Conservation (phyloP, 2,797 vertebrate genomes). For the Oryzias sinensis region DNA sequence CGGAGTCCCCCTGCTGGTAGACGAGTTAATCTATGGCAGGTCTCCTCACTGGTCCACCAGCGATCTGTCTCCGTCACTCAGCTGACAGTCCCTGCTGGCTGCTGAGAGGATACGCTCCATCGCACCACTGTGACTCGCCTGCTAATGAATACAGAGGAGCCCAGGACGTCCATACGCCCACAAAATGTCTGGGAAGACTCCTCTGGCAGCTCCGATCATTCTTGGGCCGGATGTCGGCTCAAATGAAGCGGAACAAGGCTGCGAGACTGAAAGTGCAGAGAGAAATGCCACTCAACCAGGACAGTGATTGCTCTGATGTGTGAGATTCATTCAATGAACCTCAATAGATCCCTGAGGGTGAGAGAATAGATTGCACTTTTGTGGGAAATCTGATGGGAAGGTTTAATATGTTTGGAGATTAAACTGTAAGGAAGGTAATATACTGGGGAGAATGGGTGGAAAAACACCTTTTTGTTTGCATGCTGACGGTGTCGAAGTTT, state of each 20-base stretch:
- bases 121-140: conserved; percentile 69
- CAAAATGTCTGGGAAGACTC: conserved; percentile 61
- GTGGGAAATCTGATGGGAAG: conserved; percentile 33
- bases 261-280: conserved; percentile 44
- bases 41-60: conserved; percentile 76
- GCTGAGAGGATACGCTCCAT: conserved; percentile 74
- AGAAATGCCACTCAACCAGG: conserved; percentile 52
- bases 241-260: conserved; percentile 75
- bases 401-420: conserved; percentile 38
- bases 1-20: conserved; percentile 73
- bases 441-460: not conserved
- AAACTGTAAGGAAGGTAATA: conserved; percentile 23
- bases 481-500: conserved; percentile 13
- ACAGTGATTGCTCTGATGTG: conserved; percentile 69
- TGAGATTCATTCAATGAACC: conserved; percentile 66
- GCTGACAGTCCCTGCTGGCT: conserved; percentile 74
- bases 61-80: conserved; percentile 90
- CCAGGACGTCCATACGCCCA: conserved; percentile 52
- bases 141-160: conserved; percentile 76
- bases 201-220: conserved; percentile 49
- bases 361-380: conserved; percentile 34
- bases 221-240: conserved; percentile 64
- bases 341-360: conserved; percentile 43
- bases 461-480: conserved; percentile 17
- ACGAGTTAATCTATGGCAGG: conserved; percentile 83